Conservation (phyloP, 2,113 vertebrate genomes). For the Myiozetetes cayanensis region DNA sequence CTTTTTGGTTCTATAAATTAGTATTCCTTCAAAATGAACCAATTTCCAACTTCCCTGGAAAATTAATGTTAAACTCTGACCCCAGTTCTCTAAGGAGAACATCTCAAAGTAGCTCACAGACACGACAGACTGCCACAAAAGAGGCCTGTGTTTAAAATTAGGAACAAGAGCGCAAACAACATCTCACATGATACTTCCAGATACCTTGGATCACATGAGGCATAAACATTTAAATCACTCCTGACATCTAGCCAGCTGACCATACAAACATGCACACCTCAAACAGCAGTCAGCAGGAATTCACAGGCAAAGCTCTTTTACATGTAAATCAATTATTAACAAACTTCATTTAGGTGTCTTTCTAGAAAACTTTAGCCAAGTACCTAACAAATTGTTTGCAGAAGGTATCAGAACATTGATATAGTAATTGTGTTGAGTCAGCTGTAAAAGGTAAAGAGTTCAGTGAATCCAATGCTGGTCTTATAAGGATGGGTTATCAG, state of each 20-base stretch:
- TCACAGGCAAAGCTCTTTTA: conserved; percentile 38
- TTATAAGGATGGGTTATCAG: conserved; percentile 30
- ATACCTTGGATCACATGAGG: conserved; percentile 59
- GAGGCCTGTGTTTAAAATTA: conserved; percentile 40
- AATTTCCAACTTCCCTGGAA: neutral
- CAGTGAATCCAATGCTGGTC: conserved; percentile 24
- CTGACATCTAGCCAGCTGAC: conserved; percentile 41
- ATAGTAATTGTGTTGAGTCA: conserved; percentile 52
- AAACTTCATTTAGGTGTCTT: conserved; percentile 30
- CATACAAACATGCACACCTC: neutral
- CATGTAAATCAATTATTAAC: conserved; percentile 63
- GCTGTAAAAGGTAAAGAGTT: conserved; percentile 38
- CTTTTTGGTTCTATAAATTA: neutral
- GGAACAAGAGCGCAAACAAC: conserved; percentile 52
- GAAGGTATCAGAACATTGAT: conserved; percentile 64
- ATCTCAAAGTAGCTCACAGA: neutral
- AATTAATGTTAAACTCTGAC: neutral
- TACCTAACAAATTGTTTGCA: conserved; percentile 65
- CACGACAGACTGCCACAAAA: neutral
- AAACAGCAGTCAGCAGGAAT: conserved; percentile 49
- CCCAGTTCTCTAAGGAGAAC: neutral
- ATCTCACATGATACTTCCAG: conserved; percentile 51
- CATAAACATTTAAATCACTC: conserved; percentile 48
- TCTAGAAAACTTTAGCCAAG: conserved; percentile 68
- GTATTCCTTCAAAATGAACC: neutral